Conservation (phyloP, 2,888 invertebrate genomes). For the Candidula unifasciata region DNA sequence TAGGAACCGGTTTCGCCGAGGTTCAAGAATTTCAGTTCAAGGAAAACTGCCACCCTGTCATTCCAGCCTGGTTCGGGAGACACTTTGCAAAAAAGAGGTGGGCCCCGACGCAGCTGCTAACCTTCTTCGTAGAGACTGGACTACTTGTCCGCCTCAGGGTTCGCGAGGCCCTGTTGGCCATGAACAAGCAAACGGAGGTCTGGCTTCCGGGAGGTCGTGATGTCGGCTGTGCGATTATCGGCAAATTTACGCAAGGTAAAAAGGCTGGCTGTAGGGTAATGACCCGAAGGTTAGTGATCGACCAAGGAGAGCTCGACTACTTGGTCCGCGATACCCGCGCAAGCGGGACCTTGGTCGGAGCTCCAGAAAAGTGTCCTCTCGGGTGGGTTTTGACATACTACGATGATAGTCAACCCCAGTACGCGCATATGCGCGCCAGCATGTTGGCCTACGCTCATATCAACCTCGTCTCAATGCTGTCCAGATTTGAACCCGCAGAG, state of each 20-base stretch:
- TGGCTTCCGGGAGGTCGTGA: not conserved
- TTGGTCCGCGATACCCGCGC: not conserved
- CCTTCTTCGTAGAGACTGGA: not conserved
- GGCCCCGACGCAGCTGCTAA: not conserved
- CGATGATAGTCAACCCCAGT: slow-evolving; percentile 8
- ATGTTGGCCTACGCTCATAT: slow-evolving; percentile 24
- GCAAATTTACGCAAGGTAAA: slow-evolving; percentile 7
- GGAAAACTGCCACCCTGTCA: slow-evolving; percentile 15
- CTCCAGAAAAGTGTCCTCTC: slow-evolving; percentile 8
- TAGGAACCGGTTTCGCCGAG: not conserved
- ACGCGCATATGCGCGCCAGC: not conserved
- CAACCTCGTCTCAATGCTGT: not conserved
- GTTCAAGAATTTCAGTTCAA: not conserved
- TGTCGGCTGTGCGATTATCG: not conserved
- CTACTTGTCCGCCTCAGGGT: not conserved
- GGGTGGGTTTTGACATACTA: not conserved
- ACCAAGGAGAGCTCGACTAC: slow-evolving; percentile 22
- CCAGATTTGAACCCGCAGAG: not conserved
- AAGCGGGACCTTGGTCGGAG: not conserved
- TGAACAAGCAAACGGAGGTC: not conserved
- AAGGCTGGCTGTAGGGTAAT: not conserved
- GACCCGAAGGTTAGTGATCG: slow-evolving; percentile 21
- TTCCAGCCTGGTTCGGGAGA: slow-evolving; percentile 19
- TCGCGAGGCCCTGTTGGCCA: not conserved
- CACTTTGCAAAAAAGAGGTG: slow-evolving; percentile 6